Conservation (phyloP, 2,113 vertebrate genomes). For the Carlito syrichta region DNA sequence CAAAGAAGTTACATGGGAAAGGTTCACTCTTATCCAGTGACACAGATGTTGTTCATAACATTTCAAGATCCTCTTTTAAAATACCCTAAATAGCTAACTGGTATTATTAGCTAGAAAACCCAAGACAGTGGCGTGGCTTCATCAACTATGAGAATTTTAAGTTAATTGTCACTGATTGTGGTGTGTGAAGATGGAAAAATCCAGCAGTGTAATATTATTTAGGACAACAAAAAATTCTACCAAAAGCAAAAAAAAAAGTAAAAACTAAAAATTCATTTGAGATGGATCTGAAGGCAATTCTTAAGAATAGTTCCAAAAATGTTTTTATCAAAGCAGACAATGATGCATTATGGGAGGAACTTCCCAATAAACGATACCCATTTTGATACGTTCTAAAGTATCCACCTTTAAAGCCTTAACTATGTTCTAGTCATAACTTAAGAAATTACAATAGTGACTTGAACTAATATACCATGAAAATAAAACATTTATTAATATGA, state of each 20-base stretch:
- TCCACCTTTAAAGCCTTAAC: background rate
- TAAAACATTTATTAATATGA: background rate
- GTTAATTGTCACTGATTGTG: background rate
- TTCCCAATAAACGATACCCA: background rate
- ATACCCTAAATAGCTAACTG: background rate
- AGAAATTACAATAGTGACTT: background rate
- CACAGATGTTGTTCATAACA: background rate
- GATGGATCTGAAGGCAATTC: background rate
- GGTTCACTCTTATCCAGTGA: background rate
- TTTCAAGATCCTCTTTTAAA: slow-evolving; percentile 13
- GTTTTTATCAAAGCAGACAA: background rate
- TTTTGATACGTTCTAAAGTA: slow-evolving; percentile 21
- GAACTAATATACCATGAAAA: background rate
- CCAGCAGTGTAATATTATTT: background rate
- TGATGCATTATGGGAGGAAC: background rate
- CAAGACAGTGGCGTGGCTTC: background rate
- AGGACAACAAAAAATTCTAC: background rate
- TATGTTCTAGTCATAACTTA: background rate
- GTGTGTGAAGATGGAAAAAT: background rate
- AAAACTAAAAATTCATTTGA: background rate
- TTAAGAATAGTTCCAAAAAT: background rate
- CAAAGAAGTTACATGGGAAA: background rate
- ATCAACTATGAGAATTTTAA: slow-evolving; percentile 5
- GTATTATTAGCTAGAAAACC: background rate
- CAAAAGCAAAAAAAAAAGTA: background rate